These are phyloP conservation scores for Poliocrania exsul DNA, from an alignment of 2,797 vertebrate genomes.

Conservation along the genomic window DNA sequence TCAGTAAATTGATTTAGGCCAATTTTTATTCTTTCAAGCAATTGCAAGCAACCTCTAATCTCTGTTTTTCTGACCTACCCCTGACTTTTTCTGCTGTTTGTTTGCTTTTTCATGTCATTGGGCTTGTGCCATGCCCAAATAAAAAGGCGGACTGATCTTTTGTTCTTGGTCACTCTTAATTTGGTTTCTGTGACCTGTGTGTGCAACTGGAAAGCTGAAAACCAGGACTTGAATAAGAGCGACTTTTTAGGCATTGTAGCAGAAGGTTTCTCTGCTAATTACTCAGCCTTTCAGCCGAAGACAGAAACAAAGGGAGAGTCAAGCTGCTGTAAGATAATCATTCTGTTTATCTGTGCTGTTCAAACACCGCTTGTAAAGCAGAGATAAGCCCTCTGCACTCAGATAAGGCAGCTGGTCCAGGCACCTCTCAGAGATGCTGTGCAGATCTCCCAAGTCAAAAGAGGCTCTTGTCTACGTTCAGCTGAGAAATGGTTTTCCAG, in stretches of 20 bases:
- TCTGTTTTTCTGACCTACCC: slow-evolving; percentile 27
- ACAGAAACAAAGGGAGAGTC: neutral
- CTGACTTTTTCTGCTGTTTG: slow-evolving; percentile 17
- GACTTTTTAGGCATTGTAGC: neutral
- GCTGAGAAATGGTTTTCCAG: neutral
- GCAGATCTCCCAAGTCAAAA: neutral
- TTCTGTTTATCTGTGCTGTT: neutral
- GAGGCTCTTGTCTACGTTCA: neutral
- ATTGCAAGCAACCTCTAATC: neutral
- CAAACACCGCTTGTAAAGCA: slow-evolving; percentile 4
- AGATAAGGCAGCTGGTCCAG: neutral
- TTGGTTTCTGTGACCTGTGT: neutral
- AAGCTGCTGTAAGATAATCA: neutral
- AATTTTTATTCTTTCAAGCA: slow-evolving; percentile 18
- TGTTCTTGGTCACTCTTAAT: neutral
- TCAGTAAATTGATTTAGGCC: neutral
- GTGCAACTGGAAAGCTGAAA: neutral
- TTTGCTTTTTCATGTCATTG: neutral
- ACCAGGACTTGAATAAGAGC: neutral
- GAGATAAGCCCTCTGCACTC: neutral
- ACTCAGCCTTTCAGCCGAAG: neutral
- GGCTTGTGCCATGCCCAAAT: neutral
- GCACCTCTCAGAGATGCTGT: neutral
- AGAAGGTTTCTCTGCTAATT: neutral
- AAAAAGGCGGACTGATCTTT: neutral